Evolutionary conservation across 2,113 vertebrate genomes (phyloP), one percentile per base, ranked within the genome.

Genomic region (Peromyscus leucopus): DNA sequence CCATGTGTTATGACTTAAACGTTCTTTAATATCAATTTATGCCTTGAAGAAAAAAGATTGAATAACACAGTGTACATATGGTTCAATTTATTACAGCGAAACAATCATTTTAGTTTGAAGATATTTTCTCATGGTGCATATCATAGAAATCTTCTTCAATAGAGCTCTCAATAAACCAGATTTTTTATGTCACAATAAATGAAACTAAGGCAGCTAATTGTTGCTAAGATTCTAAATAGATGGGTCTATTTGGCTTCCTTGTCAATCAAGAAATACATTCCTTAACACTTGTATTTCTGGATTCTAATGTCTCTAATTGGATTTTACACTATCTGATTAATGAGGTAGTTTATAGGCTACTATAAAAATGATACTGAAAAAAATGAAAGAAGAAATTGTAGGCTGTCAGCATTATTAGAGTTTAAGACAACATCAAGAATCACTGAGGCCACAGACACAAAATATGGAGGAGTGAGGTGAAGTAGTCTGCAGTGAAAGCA

Each of bases 1-100:
- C 98, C 99, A 98, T 98, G 98, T 98, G 99, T 99, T 99, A 99
- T 99, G 99, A 99, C 99, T 99, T 99, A 99, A 99, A 99, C 99
- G 98, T 99, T 99, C 99, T 99, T 98, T 99, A 99, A 99, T 99
- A 99, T 99, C 99, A 99, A 98, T 99, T 99, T 98, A 98, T 99
- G 99, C 98, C 98, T 99, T 98, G 98, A 99, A 99, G 99, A 99
- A 99, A 99, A 99, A 99, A 98, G 98, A 99, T 99, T 99, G 98
- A 99, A 99, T 99, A 99, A 99, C 98, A 98, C 97, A 99, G 98
- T 98, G 98, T 99, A 99, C 99, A 99, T 99, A 99, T 99, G 99
- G 99, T 99, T 99, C 98, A 99, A 99, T 99, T 99, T 99, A 99
- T 99, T 99, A 99, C 99, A 98, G 98, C 98, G 99, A 99, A 99